Conservation (phyloP, 2,888 invertebrate species). For the Nemapogon koenigi region DNA sequence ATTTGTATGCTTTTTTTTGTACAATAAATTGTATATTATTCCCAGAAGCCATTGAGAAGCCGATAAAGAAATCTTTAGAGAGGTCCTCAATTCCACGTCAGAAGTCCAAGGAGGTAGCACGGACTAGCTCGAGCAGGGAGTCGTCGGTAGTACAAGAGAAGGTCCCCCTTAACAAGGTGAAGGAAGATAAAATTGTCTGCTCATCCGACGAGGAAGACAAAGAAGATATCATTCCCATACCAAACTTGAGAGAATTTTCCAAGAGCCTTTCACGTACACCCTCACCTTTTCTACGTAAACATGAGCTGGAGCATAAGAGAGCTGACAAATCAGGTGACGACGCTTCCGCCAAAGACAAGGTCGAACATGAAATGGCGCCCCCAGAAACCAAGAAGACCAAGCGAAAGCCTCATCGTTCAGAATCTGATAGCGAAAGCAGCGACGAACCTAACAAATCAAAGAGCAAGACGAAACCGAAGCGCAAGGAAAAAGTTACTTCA, state of each 20-base stretch:
- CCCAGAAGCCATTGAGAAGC: conserved; percentile 43
- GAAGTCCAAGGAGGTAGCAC: conserved; percentile 37
- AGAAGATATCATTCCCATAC: conserved; percentile 44
- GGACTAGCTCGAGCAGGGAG: conserved; percentile 56
- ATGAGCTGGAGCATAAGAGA: conserved; percentile 63
- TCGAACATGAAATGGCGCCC: conserved; percentile 20
- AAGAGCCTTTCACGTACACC: conserved; percentile 85
- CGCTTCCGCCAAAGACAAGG: conserved; percentile 49
- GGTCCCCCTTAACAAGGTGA: conserved; percentile 31
- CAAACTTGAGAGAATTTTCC: conserved; percentile 64
- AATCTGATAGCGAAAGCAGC: conserved; percentile 53
- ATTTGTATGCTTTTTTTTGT: no score
- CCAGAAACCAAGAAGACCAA: conserved; percentile 54
- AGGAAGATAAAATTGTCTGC: conserved; percentile 31
- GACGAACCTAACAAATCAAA: conserved; percentile 48
- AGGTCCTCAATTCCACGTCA: conserved; percentile 36
- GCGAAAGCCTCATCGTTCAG: conserved; percentile 58
- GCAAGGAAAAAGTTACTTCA: conserved; percentile 62
- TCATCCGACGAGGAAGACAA: conserved; percentile 51
- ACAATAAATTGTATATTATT: conserved; percentile 9
- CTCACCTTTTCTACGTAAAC: conserved; percentile 80
- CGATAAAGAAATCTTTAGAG: conserved; percentile 42
- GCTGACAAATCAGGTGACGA: conserved; percentile 47
- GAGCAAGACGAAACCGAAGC: conserved; percentile 48
- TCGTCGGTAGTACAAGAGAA: conserved; percentile 50